Percentiles rank a stretch among this genome's conserved stretches.
Evolutionary conservation across 1,140 invertebrate genomes (phyloP).

Genomic region (Dreissena rostriformis): DNA sequence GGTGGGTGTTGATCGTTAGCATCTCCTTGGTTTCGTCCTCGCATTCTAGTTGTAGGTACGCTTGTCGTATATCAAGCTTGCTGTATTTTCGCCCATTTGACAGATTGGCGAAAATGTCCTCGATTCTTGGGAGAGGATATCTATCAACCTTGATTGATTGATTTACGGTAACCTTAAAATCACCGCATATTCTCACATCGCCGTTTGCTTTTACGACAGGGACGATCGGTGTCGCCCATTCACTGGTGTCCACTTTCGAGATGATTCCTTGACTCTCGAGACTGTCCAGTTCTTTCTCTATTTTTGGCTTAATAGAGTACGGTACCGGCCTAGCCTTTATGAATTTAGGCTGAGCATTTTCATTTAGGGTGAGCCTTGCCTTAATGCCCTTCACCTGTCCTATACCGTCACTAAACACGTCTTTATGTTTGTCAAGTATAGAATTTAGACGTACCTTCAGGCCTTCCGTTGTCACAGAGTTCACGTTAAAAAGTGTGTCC

Average conservation of each 20-base stretch:
- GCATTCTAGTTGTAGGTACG: constrained; percentile 60
- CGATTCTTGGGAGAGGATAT: constrained; percentile 60
- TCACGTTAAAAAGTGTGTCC: constrained; percentile 29
- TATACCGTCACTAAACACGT: constrained; percentile 35
- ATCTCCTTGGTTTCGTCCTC: constrained; percentile 51
- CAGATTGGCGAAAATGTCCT: constrained; percentile 66
- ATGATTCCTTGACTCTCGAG: constrained; percentile 79
- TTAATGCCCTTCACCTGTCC: constrained; percentile 54
- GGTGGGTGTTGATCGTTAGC: constrained; percentile 59
- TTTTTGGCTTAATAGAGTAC: constrained; percentile 75
- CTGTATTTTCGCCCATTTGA: constrained; percentile 58
- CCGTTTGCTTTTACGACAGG: constrained; percentile 60
- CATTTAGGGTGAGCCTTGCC: constrained; percentile 38
- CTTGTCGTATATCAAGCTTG: constrained; percentile 61
- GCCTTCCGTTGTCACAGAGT: neutral
- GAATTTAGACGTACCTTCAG: neutral
- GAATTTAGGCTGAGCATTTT: constrained; percentile 41
- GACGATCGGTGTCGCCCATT: constrained; percentile 67
- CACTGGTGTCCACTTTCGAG: constrained; percentile 75
- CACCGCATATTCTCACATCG: constrained; percentile 66
- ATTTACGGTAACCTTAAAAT: constrained; percentile 76
- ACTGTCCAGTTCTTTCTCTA: constrained; percentile 77
- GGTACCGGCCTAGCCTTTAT: constrained; percentile 75
- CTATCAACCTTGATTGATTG: constrained; percentile 53
- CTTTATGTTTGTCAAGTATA: constrained; percentile 1